Base-by-base conservation (phyloP, 2,113 vertebrate species). In the Diadophis punctatus region DNA sequence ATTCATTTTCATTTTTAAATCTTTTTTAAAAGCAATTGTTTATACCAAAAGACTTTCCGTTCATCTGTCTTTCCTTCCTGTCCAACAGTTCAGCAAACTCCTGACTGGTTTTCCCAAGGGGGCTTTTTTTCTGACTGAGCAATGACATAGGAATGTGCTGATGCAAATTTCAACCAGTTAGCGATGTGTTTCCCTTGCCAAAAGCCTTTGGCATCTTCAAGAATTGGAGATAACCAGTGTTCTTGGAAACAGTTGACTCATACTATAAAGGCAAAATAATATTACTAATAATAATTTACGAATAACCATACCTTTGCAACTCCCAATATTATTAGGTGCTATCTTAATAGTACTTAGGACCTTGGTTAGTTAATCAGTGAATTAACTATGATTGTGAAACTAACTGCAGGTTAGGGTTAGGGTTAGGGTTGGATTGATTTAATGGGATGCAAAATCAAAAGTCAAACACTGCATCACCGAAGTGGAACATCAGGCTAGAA, bases 71-170 rank as follows among this genome's bases (percentile, higher is more conserved):
- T 91, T 89, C 91, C 74, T 94, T 93, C 94, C 91, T 92, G 93
- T 34, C 56, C 80, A 68, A 27, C 56, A 49, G 90, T 10, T 60
- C 46, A 93, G 92, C 0, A 2, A 91, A 16, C 93, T 92, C 9
- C 39, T 5, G 85, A 93, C 87, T 96, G 92, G 93, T 95, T 95
- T 93, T 93, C 89, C 89, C 89, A 0, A 0, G 85, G 93, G 1
- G 0, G 1, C 0, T 18, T 27, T 55, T 49, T 55, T 43, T 20
- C 88, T 43, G 86, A 90, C 0, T 46, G 80, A 22, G 56, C 2
- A 3, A 52, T 56, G 93, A 92, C 92, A 92, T n/a, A 89, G 91
- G 91, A 96, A 96, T 91, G 91, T 3, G 25, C 46, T 94, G 80
- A 12, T 90, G 92, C 93, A 87, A 94, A 91, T 49, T 7, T 87